These are phyloP conservation scores for Salvelinus alpinus DNA, from an alignment of 2,113 vertebrate genomes.

Conservation along the genomic window DNA sequence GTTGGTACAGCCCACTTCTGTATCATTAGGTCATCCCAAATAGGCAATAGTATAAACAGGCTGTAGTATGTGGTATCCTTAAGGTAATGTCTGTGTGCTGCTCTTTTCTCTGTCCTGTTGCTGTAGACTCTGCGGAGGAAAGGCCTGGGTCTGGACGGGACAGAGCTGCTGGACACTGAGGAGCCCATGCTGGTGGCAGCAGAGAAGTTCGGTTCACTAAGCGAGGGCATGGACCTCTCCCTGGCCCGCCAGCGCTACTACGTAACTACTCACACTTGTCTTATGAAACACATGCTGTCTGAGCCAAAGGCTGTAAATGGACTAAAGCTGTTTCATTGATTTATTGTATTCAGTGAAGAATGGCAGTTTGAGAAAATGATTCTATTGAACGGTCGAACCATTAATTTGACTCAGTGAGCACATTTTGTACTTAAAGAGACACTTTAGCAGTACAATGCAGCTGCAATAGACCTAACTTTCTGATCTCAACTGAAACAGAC, in stretches of 20 bases:
- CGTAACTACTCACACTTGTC: slow-evolving; percentile 71
- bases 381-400: not conserved
- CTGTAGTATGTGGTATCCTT: no score
- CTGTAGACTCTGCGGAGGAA: slow-evolving; percentile 88
- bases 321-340: not conserved
- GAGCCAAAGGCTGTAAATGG: not conserved
- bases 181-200: slow-evolving; percentile 70
- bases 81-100: not conserved
- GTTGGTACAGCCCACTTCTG: no score
- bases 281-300: not conserved
- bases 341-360: not conserved
- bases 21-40: no score
- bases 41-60: no score
- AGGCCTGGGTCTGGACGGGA: slow-evolving; percentile 80
- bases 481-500: no score
- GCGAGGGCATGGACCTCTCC: slow-evolving; percentile 79
- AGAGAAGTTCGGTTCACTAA: slow-evolving; percentile 71
- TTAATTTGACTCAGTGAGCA: not conserved
- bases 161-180: slow-evolving; percentile 82
- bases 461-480: no score
- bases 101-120: no score
- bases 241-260: slow-evolving; percentile 78
- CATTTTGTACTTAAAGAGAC: not conserved
- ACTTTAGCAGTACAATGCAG: no score
- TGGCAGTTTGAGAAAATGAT: not conserved